These are phyloP conservation scores for Coturnix japonica DNA, from an alignment of 2,113 vertebrate species.

Conservation along the genomic window DNA sequence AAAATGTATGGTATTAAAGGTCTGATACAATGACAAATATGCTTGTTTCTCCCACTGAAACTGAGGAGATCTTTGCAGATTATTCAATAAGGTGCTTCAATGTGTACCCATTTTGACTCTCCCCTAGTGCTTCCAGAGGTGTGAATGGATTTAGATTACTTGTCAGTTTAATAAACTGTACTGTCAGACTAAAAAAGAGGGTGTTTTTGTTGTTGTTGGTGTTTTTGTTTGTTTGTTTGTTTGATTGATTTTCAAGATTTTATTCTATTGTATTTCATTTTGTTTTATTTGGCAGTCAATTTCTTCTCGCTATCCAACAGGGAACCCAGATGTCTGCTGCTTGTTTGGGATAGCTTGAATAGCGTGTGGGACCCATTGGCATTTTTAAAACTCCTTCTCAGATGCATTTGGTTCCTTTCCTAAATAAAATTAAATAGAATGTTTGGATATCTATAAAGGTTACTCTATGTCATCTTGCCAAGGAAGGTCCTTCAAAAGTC, in stretches of 20 bases:
- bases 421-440: not conserved
- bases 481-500: no score
- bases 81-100: not conserved
- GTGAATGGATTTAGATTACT: not conserved
- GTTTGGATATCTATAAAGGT: not conserved
- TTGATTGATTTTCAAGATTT: not conserved
- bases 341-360: not conserved
- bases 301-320: not conserved
- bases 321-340: not conserved
- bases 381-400: not conserved
- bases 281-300: not conserved
- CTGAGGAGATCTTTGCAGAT: not conserved
- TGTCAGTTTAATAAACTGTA: not conserved
- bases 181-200: not conserved
- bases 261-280: not conserved
- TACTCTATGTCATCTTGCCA: not conserved
- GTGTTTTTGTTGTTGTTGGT: no score
- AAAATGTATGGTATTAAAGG: fast-evolving
- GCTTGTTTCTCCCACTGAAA: not conserved
- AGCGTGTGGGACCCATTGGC: not conserved
- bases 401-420: fast-evolving
- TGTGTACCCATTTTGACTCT: fast-evolving
- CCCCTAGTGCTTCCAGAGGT: not conserved
- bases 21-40: not conserved
- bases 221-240: no score